Percentiles rank a stretch among this genome's conserved stretches.
Evolutionary conservation across 2,113 vertebrate species (phyloP).

Genomic region (Gallinago paraguaiae): DNA sequence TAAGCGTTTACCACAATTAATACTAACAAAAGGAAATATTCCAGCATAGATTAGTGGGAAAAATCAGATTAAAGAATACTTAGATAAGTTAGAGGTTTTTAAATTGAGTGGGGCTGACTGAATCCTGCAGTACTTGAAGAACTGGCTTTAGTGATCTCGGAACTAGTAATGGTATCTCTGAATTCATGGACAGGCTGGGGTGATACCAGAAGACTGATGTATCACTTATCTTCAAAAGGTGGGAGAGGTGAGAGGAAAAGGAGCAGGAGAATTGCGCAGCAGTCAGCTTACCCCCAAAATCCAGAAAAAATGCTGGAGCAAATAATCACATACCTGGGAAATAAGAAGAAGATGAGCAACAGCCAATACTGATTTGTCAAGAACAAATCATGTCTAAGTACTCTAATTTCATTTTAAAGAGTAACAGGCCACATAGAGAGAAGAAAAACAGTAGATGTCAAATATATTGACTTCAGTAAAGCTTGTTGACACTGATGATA

Average conservation of each 20-base stretch:
- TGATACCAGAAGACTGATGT: background rate
- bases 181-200: background rate
- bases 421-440: background rate
- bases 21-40: background rate
- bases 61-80: background rate
- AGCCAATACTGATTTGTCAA: background rate
- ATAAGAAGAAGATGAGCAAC: background rate
- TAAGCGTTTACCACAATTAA: background rate
- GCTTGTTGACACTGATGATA: background rate
- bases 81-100: background rate
- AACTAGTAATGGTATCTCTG: background rate
- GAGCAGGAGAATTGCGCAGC: background rate
- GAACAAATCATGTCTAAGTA: background rate
- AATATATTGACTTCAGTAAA: background rate
- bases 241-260: background rate
- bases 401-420: background rate
- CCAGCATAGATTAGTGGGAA: background rate
- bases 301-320: background rate
- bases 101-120: background rate
- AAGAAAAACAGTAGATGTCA: background rate
- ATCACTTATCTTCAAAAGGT: background rate
- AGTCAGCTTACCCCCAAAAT: background rate
- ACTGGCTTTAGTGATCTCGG: background rate
- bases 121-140: background rate
- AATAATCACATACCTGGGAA: background rate